These are phyloP conservation scores for Brachystomella parvula DNA, from an alignment of 1,140 invertebrate genomes.

Conservation along the genomic window DNA sequence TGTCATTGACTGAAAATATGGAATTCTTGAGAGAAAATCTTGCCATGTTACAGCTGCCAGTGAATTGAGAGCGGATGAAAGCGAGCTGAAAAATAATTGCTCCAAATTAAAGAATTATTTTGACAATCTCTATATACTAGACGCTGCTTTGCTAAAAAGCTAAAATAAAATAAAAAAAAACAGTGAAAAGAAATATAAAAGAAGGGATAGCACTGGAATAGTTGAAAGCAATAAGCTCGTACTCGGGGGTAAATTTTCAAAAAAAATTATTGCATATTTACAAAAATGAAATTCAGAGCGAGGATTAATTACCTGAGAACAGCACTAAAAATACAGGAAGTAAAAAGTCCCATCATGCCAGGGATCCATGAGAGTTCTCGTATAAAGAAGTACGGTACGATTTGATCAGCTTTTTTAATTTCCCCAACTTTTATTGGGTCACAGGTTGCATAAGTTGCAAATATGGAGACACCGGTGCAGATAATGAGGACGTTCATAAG, in stretches of 20 bases:
- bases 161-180: too few species aligned
- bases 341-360: constrained; percentile 36
- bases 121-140: too few species aligned
- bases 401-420: constrained; percentile 36
- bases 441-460: constrained; percentile 42
- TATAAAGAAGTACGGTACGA: constrained; percentile 36
- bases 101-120: too few species aligned
- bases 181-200: not conserved
- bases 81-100: constrained; percentile 40
- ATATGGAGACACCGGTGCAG: constrained; percentile 41
- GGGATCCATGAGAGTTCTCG: constrained; percentile 33
- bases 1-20: constrained; percentile 37
- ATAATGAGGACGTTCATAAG: constrained; percentile 31
- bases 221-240: not conserved
- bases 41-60: constrained; percentile 46
- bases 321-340: constrained; percentile 33
- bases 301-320: constrained; percentile 24
- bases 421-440: constrained; percentile 40
- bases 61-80: constrained; percentile 46
- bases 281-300: too few species aligned
- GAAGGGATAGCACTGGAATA: not conserved
- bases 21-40: constrained; percentile 42
- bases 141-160: too few species aligned
- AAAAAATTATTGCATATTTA: not conserved
- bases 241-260: not conserved